Conservation (phyloP, 2,113 vertebrate species). For the Asarcornis scutulata region DNA sequence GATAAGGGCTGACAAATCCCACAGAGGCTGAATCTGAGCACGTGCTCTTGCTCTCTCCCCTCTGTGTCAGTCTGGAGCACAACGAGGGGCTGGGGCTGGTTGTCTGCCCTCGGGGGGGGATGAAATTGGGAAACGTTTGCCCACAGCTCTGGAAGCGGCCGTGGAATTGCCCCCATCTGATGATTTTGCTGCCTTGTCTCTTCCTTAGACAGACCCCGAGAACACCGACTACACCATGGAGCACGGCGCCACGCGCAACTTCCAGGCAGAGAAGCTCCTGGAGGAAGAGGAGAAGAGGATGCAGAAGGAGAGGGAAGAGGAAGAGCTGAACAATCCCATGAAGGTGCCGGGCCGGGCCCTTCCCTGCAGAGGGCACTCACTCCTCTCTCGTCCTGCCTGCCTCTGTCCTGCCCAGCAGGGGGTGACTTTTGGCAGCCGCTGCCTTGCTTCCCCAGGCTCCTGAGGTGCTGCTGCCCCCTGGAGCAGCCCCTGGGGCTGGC, state of each 20-base stretch:
- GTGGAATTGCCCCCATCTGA: accelerated
- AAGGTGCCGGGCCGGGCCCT: constrained; percentile 75
- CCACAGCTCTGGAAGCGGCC: not conserved
- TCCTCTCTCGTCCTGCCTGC: not conserved
- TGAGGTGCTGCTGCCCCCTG: not conserved
- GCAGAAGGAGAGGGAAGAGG: constrained; percentile 90
- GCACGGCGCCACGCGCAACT: constrained; percentile 92
- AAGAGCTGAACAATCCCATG: constrained; percentile 98
- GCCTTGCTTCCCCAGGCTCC: not conserved
- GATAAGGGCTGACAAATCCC: not conserved
- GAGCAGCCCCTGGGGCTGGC: not conserved
- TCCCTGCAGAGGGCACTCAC: not conserved
- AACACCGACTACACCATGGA: constrained; percentile 98
- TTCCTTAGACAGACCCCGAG: constrained; percentile 89
- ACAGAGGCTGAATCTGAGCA: accelerated
- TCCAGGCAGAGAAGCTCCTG: constrained; percentile 94
- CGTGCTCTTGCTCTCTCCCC: not conserved
- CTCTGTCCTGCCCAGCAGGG: not conserved
- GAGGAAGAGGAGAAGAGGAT: constrained; percentile 93
- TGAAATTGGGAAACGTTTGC: not conserved
- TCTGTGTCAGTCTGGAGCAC: accelerated
- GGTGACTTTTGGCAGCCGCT: accelerated
- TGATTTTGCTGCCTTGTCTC: not conserved
- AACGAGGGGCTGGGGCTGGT: too few species aligned
- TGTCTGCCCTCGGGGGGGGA: not conserved